Evolutionary conservation across 2,888 invertebrate genomes (phyloP).

Genomic region (Palloptera scutellata): DNA sequence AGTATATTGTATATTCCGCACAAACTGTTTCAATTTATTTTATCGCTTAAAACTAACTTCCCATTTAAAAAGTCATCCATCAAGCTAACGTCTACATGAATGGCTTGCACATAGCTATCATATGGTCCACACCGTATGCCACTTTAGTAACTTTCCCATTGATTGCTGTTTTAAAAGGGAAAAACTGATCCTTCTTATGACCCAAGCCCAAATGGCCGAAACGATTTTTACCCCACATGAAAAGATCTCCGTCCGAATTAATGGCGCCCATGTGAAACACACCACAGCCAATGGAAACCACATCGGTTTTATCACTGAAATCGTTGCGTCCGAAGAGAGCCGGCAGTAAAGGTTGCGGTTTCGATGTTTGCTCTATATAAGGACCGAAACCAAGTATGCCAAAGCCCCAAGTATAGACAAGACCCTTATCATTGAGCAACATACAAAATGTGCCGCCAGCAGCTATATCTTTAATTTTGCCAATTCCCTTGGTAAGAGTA

Average conservation of each 20-base stretch:
- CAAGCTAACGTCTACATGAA: slow-evolving; percentile 67
- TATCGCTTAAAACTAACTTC: too few species aligned
- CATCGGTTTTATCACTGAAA: slow-evolving; percentile 75
- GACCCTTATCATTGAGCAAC: slow-evolving; percentile 81
- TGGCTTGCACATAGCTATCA: slow-evolving; percentile 78
- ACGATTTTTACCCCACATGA: slow-evolving; percentile 91
- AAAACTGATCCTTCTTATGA: slow-evolving; percentile 80
- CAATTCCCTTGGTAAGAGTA: slow-evolving; percentile 71
- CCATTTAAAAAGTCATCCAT: not conserved
- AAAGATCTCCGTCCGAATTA: slow-evolving; percentile 84
- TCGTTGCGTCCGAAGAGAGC: slow-evolving; percentile 87
- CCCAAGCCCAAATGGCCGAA: slow-evolving; percentile 86
- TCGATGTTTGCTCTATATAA: slow-evolving; percentile 70
- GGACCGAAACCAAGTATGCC: slow-evolving; percentile 93
- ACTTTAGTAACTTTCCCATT: slow-evolving; percentile 80
- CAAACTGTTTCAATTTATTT: too few species aligned
- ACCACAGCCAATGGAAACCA: slow-evolving; percentile 75
- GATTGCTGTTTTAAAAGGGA: slow-evolving; percentile 84
- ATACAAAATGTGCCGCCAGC: slow-evolving; percentile 88
- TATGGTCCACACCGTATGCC: slow-evolving; percentile 87
- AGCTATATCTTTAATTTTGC: slow-evolving; percentile 81
- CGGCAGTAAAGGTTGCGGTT: slow-evolving; percentile 79
- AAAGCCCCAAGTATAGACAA: slow-evolving; percentile 93
- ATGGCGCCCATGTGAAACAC: slow-evolving; percentile 82
- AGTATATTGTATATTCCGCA: too few species aligned